These are phyloP conservation scores for Megathymus violae DNA, from an alignment of 1,140 invertebrate genomes.

Conservation along the genomic window DNA sequence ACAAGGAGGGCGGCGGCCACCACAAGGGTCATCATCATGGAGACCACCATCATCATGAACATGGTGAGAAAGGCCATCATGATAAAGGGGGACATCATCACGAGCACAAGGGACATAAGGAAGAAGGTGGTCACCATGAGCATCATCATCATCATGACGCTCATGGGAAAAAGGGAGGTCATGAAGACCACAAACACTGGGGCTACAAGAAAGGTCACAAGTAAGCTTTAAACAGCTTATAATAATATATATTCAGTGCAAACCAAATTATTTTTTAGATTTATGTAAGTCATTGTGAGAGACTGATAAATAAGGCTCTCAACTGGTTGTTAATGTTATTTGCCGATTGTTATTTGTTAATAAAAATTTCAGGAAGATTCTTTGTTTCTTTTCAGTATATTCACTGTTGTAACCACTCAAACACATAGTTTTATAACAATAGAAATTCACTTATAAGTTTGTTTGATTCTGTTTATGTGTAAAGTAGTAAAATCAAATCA, in stretches of 20 bases:
- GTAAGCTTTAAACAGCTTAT: conserved; percentile 44
- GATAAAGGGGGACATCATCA: conserved; percentile 83
- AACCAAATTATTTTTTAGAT: conserved; percentile 20
- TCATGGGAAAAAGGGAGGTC: conserved; percentile 85
- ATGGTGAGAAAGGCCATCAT: conserved; percentile 73
- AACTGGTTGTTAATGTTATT: conserved; percentile 41
- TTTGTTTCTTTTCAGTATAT: too few relatives aligned
- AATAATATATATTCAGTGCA: conserved; percentile 4
- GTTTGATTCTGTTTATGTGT: too few relatives aligned
- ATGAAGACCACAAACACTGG: conserved; percentile 83
- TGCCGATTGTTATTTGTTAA: conserved; percentile 66
- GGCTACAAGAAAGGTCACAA: conserved; percentile 84
- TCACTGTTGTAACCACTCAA: too few relatives aligned
- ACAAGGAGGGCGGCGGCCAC: conserved; percentile 86
- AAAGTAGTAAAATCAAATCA: too few relatives aligned
- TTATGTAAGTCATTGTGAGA: conserved; percentile 41
- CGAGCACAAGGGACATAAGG: conserved; percentile 83
- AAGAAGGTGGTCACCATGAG: conserved; percentile 79
- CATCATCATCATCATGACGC: conserved; percentile 85
- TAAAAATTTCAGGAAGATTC: conserved; percentile 36
- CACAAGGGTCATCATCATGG: conserved; percentile 88
- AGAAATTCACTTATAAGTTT: too few relatives aligned
- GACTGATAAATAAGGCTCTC: conserved; percentile 52
- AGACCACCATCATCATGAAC: conserved; percentile 80
- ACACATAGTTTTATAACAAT: too few relatives aligned